Evolutionary conservation across 2,888 invertebrate genomes (phyloP), one percentile per base, ranked within the genome.

Genomic region (Drosophila meridionalis): DNA sequence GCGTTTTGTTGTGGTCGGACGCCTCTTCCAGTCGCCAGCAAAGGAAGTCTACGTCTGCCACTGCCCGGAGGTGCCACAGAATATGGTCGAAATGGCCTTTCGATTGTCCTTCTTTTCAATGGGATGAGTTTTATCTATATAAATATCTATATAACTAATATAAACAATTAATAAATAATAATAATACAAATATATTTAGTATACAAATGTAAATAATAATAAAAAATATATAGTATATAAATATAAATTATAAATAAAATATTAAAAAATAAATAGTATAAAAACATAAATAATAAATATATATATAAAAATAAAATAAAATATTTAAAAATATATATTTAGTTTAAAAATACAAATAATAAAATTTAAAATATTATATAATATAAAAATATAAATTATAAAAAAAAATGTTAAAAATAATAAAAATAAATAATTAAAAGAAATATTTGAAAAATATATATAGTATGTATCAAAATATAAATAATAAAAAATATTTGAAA

Each of bases 41-140:
- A 95, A 96, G 78, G 98, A 98, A 92, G 94, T 98, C 12, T 98
- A 97, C 90, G 95, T 98, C 48, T 98, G 98, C 92, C 97, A 97
- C 93, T 96, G 96, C 82, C 97, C 98, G 75, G 96, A 96, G 34
- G 95, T 96, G 14, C 97, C 98, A 0, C 98, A 98, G 93, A 98
- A 97, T 94, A 94, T 98, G 82, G 95, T 98, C 0, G 98, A 98
- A 94, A 94, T 98, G 87, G 97, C 98, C 7, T 98, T 97, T 92
- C 95, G 96, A 81, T 94, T 97, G 4, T 95, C 94, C 62, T 95
- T 94, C 55, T 90, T 92, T 53, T 84, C 91, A 0, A 84, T 91
- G 68, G 93, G 92, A n/a, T 92, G 20, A 80, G 78, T 20, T 20
- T 20, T 20, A 20, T 5, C 14, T n/a, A 28, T 48, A 48, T n/a